Evolutionary conservation across 2,797 vertebrate genomes (phyloP).

Genomic region (Nannoperca australis): DNA sequence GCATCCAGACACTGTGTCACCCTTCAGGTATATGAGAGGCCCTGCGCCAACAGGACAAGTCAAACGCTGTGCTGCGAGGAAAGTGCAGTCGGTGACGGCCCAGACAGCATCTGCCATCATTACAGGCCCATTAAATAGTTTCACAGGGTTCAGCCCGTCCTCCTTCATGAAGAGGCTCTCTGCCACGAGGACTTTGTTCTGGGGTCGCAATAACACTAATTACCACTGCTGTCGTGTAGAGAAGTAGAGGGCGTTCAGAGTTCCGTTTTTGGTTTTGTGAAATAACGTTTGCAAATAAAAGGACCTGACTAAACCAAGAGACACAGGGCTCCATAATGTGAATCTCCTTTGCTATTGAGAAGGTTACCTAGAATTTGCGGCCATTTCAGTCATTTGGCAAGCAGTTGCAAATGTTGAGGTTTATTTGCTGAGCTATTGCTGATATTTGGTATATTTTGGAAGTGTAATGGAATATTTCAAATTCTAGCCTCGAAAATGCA

Average conservation of each 20-base stretch:
- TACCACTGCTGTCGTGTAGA: slow-evolving; percentile 44
- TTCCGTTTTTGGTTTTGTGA: slow-evolving; percentile 41
- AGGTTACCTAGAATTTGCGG: not conserved
- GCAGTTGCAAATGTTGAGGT: not conserved
- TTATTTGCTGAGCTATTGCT: not conserved
- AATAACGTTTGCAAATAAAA: slow-evolving; percentile 34
- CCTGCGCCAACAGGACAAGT: slow-evolving; percentile 50
- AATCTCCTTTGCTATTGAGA: not conserved
- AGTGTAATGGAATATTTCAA: not conserved
- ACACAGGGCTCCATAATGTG: not conserved
- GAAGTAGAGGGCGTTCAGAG: not conserved
- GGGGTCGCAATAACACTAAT: slow-evolving; percentile 56
- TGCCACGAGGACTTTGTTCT: slow-evolving; percentile 49
- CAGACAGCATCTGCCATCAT: slow-evolving; percentile 71
- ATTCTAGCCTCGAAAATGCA: too few relatives aligned
- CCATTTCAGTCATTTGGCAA: slow-evolving; percentile 9
- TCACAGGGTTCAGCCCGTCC: slow-evolving; percentile 50
- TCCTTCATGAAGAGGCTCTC: slow-evolving; percentile 39
- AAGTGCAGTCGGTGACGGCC: slow-evolving; percentile 48
- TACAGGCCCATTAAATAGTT: slow-evolving; percentile 75
- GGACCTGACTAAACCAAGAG: not conserved
- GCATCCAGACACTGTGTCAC: slow-evolving; percentile 64
- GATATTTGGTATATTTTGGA: not conserved
- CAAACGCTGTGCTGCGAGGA: slow-evolving; percentile 45
- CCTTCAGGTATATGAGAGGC: slow-evolving; percentile 64